A percentile compares a stretch with the other conserved stretches of the same genome.
Evolutionary conservation across 2,888 invertebrate species (phyloP).

Genomic region (Caenorhabditis zanzibari): DNA sequence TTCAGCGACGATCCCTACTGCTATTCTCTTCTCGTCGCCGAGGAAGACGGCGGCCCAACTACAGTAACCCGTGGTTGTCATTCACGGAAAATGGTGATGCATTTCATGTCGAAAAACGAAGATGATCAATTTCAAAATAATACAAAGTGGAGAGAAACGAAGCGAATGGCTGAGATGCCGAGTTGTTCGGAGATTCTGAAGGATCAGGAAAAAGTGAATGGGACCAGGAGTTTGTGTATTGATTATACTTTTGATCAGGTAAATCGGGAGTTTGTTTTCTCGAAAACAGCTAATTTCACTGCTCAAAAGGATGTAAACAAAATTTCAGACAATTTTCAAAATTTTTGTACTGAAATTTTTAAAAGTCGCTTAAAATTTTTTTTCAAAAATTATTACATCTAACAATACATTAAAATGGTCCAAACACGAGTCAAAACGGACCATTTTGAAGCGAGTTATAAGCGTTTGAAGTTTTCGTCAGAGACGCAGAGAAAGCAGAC

Average conservation of each 20-base stretch:
- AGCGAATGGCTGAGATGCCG: slow-evolving; percentile 69
- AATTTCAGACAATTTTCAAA: too few relatives aligned
- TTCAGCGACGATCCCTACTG: slow-evolving; percentile 76
- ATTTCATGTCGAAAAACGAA: slow-evolving; percentile 71
- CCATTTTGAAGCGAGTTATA: too few relatives aligned
- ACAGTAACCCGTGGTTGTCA: slow-evolving; percentile 74
- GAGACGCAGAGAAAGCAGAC: too few relatives aligned
- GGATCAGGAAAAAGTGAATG: slow-evolving; percentile 61
- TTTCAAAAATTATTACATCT: too few relatives aligned
- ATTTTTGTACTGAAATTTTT: too few relatives aligned
- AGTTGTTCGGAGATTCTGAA: slow-evolving; percentile 73
- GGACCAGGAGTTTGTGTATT: slow-evolving; percentile 60
- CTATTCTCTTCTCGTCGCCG: slow-evolving; percentile 72
- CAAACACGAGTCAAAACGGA: too few relatives aligned
- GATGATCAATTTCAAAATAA: slow-evolving; percentile 76
- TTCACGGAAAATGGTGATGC: slow-evolving; percentile 74
- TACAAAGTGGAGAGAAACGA: slow-evolving; percentile 72
- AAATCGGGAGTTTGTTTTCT: not conserved
- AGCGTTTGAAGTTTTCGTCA: too few relatives aligned
- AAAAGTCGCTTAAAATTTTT: too few relatives aligned
- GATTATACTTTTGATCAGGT: slow-evolving; percentile 55
- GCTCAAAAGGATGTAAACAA: too few relatives aligned
- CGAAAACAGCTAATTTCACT: too few relatives aligned
- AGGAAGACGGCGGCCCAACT: slow-evolving; percentile 72
- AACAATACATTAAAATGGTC: too few relatives aligned